Evolutionary conservation across 2,888 invertebrate species (phyloP).

Genomic region (Stramonita haemastoma): DNA sequence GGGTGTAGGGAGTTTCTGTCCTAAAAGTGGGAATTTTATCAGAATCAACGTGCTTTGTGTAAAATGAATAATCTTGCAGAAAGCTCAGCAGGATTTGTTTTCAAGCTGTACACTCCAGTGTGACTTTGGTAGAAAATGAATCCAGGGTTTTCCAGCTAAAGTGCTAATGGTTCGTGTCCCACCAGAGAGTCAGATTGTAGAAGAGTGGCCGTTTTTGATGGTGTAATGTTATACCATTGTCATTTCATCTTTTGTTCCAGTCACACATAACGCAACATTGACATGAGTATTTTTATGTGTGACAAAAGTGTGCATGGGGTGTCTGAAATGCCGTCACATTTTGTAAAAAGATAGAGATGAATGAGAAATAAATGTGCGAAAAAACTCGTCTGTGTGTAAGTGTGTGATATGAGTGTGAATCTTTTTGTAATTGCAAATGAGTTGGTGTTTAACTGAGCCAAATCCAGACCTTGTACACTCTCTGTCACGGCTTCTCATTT

Average conservation of each 20-base stretch:
- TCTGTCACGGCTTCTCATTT: too few relatives aligned
- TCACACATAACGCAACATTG: constrained; percentile 19
- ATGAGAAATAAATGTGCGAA: constrained; percentile 19
- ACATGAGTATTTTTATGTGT: background rate
- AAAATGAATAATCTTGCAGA: too few relatives aligned
- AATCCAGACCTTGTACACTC: too few relatives aligned
- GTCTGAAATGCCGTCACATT: constrained; percentile 29
- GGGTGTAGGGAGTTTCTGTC: too few relatives aligned
- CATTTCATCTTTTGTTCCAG: background rate
- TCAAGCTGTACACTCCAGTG: background rate
- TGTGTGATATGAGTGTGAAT: too few relatives aligned
- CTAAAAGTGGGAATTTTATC: background rate
- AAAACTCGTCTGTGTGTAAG: too few relatives aligned
- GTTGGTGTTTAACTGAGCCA: too few relatives aligned
- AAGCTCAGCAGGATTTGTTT: too few relatives aligned
- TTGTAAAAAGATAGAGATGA: constrained; percentile 6
- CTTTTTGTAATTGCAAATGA: too few relatives aligned
- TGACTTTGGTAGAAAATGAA: background rate
- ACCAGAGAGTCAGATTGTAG: background rate
- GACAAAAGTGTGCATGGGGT: constrained; percentile 3
- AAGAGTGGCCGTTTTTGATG: background rate
- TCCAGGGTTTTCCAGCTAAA: background rate
- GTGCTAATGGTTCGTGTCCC: background rate
- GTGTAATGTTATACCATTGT: background rate
- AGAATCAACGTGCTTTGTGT: too few relatives aligned